Evolutionary conservation across 2,797 vertebrate genomes (phyloP).

Genomic region (Myripristis jacobus): DNA sequence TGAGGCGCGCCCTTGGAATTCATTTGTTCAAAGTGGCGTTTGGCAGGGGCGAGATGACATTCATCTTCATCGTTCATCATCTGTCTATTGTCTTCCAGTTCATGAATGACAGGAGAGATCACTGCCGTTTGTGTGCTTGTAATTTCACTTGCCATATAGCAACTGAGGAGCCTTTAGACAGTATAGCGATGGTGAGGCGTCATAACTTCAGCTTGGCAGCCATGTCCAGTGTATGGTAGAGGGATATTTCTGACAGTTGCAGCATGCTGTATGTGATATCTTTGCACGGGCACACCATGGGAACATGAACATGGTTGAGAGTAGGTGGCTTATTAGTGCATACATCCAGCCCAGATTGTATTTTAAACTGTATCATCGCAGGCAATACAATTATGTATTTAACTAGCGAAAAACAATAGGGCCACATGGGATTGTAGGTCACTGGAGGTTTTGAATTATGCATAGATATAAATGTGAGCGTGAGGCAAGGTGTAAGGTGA

Average conservation of each 20-base stretch:
- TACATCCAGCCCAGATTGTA: background rate
- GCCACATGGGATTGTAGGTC: too few relatives aligned
- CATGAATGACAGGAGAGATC: constrained; percentile 62
- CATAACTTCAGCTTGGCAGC: background rate
- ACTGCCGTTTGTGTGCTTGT: constrained; percentile 45
- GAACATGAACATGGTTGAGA: background rate
- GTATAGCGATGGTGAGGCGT: constrained; percentile 10
- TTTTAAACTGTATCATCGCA: constrained; percentile 4
- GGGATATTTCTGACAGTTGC: constrained; percentile 16
- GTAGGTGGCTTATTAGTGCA: background rate
- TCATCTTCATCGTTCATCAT: constrained; percentile 75
- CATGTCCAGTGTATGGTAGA: background rate
- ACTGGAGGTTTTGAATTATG: too few relatives aligned
- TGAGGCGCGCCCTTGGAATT: constrained; percentile 76
- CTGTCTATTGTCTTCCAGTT: constrained; percentile 69
- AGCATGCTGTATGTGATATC: background rate
- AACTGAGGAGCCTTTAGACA: constrained; percentile 15
- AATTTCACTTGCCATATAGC: constrained; percentile 42
- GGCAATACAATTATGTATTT: background rate
- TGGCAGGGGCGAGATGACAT: constrained; percentile 55
- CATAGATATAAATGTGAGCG: too few relatives aligned
- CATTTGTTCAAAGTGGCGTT: constrained; percentile 73
- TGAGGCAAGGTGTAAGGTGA: too few relatives aligned
- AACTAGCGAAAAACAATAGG: too few relatives aligned
- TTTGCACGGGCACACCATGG: constrained; percentile 1